Evolutionary conservation across 2,113 vertebrate genomes (phyloP).

Genomic region (Neolamprologus toae): DNA sequence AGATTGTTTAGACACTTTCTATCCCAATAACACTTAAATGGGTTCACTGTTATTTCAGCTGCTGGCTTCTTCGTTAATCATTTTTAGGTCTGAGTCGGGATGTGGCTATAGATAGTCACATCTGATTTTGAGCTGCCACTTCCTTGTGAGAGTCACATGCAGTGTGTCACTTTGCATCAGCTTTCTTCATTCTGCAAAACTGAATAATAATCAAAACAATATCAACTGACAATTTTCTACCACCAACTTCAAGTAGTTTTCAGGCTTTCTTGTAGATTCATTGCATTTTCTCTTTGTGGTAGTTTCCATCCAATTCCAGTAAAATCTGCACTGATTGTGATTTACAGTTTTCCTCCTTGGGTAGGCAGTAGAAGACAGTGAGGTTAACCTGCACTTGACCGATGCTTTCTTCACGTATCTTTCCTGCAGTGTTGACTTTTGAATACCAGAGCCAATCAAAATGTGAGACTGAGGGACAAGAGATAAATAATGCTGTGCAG

Average conservation of each 20-base stretch:
- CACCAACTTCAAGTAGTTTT: not conserved
- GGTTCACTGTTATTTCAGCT: not conserved
- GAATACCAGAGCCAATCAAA: not conserved
- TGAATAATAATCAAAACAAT: not conserved
- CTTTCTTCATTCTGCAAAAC: not conserved
- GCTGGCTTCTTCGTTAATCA: fast-evolving
- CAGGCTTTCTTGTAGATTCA: not conserved
- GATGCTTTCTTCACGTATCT: fast-evolving
- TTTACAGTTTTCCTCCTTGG: not conserved
- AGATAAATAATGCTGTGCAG: not conserved
- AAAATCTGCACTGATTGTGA: not conserved
- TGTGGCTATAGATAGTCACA: not conserved
- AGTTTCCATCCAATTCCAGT: not conserved
- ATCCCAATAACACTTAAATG: not conserved
- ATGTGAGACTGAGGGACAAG: not conserved
- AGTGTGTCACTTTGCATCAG: not conserved
- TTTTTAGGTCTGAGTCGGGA: not conserved
- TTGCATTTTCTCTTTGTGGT: not conserved
- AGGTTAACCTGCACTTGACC: not conserved
- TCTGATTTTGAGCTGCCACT: not conserved
- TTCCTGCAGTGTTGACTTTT: not conserved
- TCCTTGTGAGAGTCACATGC: not conserved
- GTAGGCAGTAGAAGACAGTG: not conserved
- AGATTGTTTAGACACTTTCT: not conserved
- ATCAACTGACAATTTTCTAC: not conserved